Evolutionary conservation across 2,113 vertebrate genomes (phyloP).

Genomic region (Equus przewalskii): DNA sequence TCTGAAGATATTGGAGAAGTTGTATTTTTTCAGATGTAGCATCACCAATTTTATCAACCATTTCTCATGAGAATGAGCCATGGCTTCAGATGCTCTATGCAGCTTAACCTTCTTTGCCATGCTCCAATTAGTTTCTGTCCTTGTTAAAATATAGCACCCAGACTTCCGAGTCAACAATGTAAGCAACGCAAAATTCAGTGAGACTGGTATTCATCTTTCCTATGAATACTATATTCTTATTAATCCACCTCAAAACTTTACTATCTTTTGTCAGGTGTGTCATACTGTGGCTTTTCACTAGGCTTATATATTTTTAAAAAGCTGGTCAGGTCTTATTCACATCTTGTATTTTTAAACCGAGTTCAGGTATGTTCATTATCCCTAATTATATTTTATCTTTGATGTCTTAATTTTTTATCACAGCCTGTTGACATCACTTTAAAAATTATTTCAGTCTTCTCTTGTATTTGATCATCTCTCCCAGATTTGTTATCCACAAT

Average conservation of each 20-base stretch:
- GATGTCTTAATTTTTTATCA: conserved; percentile 19
- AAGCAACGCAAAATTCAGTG: neutral
- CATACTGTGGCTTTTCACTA: neutral
- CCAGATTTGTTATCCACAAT: neutral
- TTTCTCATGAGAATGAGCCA: neutral
- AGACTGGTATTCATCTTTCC: neutral
- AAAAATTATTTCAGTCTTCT: neutral
- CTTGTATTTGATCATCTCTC: neutral
- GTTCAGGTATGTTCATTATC: conserved; percentile 37
- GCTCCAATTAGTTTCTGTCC: neutral
- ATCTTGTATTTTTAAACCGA: conserved; percentile 42
- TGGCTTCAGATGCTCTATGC: neutral
- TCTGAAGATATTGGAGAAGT: neutral
- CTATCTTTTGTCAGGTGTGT: neutral
- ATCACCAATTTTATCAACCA: neutral
- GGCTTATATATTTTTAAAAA: neutral
- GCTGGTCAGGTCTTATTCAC: neutral
- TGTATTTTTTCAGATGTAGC: neutral
- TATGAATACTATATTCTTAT: neutral
- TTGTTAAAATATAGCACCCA: neutral
- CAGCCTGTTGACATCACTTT: neutral
- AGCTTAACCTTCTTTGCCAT: neutral
- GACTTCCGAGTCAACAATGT: neutral
- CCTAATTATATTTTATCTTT: neutral
- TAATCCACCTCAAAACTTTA: neutral